These are phyloP conservation scores for Nesidiocoris tenuis DNA, from an alignment of 2,888 invertebrate genomes.

Conservation along the genomic window DNA sequence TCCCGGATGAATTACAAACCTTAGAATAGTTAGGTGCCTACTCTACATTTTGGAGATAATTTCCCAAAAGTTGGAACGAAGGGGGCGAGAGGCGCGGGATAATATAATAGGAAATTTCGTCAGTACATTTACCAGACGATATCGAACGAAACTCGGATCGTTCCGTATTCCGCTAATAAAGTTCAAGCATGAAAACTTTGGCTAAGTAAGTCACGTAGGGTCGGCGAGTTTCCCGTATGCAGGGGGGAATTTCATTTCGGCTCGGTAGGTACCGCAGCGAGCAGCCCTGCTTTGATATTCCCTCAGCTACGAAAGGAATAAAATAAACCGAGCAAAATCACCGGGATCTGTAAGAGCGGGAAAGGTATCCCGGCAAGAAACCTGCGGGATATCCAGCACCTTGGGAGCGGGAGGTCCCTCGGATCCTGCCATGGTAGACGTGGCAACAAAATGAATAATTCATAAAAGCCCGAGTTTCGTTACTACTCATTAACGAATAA, in stretches of 20 bases:
- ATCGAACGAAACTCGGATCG: neutral
- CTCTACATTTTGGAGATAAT: too few species aligned
- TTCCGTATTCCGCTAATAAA: neutral
- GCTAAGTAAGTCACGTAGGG: neutral
- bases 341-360: neutral
- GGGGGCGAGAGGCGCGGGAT: too few species aligned
- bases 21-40: too few species aligned
- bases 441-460: slow-evolving; percentile 24
- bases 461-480: slow-evolving; percentile 38
- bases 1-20: too few species aligned
- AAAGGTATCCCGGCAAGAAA: neutral
- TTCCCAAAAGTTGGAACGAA: too few species aligned
- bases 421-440: neutral
- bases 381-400: neutral
- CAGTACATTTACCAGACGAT: neutral
- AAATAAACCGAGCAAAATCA: neutral
- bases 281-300: neutral
- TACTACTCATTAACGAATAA: slow-evolving; percentile 37
- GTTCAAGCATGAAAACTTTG: neutral
- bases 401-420: neutral
- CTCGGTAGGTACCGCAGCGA: neutral
- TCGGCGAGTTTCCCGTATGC: neutral
- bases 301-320: neutral
- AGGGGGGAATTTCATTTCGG: neutral
- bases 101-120: too few species aligned